phyloP scores from a whole-genome alignment of 2,797 vertebrate species.

The Sebastes diploproa region DNA sequence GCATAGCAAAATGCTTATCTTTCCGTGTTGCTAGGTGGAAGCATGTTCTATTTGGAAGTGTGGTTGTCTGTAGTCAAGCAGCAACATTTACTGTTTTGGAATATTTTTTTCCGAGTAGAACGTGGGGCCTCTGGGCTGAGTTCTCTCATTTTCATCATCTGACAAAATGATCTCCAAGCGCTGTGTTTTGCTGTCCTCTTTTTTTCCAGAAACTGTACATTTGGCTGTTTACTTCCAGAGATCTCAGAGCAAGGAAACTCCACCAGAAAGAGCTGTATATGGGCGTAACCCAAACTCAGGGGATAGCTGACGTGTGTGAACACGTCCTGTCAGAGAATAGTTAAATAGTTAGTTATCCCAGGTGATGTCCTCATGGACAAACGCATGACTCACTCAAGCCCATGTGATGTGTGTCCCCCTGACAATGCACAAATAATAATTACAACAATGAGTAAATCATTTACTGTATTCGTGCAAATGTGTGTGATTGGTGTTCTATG shows the following conservation, averaged over 20 bases:
- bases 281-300: constrained; percentile 60
- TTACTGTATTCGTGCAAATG: neutral
- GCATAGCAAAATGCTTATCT: constrained; percentile 26
- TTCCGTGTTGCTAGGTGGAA: constrained; percentile 60
- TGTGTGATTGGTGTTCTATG: neutral
- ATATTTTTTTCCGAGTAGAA: constrained; percentile 23
- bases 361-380: constrained; percentile 70
- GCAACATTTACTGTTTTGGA: constrained; percentile 41
- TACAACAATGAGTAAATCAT: neutral
- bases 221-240: constrained; percentile 47
- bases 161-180: neutral
- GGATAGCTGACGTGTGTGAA: constrained; percentile 61
- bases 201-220: constrained; percentile 34
- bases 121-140: constrained; percentile 9
- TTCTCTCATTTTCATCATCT: constrained; percentile 26
- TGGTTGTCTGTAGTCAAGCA: constrained; percentile 60
- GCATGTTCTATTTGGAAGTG: constrained; percentile 41
- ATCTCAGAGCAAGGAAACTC: constrained; percentile 37
- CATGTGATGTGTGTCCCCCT: constrained; percentile 29
- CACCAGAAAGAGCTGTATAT: constrained; percentile 41
- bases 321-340: constrained; percentile 61
- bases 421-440: constrained; percentile 23
- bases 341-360: constrained; percentile 23
- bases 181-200: constrained; percentile 19
- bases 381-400: constrained; percentile 64